These are phyloP conservation scores for Hydrolagus affinis DNA, from an alignment of 2,113 vertebrate genomes.

Conservation along the genomic window DNA sequence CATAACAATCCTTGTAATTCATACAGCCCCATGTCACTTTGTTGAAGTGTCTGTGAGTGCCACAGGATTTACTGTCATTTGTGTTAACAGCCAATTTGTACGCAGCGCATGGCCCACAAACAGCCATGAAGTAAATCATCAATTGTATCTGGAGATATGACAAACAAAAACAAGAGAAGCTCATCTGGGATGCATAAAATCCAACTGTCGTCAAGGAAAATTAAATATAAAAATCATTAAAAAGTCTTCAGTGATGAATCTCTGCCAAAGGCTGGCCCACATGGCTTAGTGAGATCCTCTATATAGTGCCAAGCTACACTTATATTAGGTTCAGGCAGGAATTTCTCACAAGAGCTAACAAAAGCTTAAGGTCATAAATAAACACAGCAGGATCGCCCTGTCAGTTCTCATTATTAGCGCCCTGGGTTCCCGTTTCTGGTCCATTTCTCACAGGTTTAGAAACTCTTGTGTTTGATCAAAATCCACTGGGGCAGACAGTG, in stretches of 20 bases:
- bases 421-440: slow-evolving; percentile 58
- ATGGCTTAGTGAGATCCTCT: slow-evolving; percentile 54
- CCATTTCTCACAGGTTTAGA: slow-evolving; percentile 58
- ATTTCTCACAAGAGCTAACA: slow-evolving; percentile 71
- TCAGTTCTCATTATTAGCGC: slow-evolving; percentile 71
- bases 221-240: slow-evolving; percentile 15
- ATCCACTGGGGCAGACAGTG: slow-evolving; percentile 12
- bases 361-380: slow-evolving; percentile 77
- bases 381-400: slow-evolving; percentile 64
- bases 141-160: background rate
- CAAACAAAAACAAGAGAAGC: background rate
- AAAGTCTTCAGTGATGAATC: slow-evolving; percentile 48
- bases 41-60: no score
- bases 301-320: slow-evolving; percentile 56
- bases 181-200: background rate
- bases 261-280: slow-evolving; percentile 51
- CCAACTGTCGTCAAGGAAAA: background rate
- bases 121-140: no score
- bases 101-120: no score
- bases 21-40: no score
- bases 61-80: no score
- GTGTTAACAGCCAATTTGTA: no score
- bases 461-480: slow-evolving; percentile 40
- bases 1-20: no score
- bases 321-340: slow-evolving; percentile 60